Evolutionary conservation across 2,797 vertebrate species (phyloP), one percentile per base, ranked within the genome.

Genomic region (Hippocampus kuda): DNA sequence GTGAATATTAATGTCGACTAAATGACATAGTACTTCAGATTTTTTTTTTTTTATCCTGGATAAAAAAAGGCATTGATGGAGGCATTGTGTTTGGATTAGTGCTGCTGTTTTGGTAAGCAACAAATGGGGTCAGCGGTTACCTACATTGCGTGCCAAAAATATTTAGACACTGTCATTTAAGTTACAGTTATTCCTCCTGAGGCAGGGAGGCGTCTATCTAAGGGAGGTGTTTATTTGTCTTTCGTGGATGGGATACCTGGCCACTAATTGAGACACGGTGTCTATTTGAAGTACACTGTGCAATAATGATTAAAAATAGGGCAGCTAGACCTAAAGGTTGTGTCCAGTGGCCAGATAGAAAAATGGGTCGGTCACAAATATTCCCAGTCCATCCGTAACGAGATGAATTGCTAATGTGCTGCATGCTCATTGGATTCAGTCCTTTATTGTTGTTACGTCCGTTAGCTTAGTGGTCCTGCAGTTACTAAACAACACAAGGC

Each of bases 401-500:
- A 60, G 16, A 34, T 60, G 27, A 60, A 44, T 7, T 64, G n/a
- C 34, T 44, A 64, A 46, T 46, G 42, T 42, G 61, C 22, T 42
- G 9, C 10, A 63, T 2, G 11, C 18, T 46, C 12, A 26, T 46
- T 65, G 42, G 7, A 65, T 46, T 16, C 7, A 9, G 42, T 65
- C 63, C 42, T 46, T 48, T 48, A 65, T 48, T 27, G n/a, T 48
- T 48, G 63, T 65, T 65, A 2, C 8, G 38, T n/a, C n/a, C 42
- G n/a, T 48, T 48, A 34, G 16, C 46, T 51, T 30, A 26, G 16
- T 34, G 11, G 18, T 16, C 16, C 18, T 20, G 18, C 65, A 51
- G 46, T 66, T 66, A 65, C 26, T 51, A 66, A 66, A 66, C 48
- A 30, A 53, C 18, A 20, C 26, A 34, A 51, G 16, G 74, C 75